Base-by-base conservation (phyloP, 2,113 vertebrate species). In the Melierax canorus region DNA sequence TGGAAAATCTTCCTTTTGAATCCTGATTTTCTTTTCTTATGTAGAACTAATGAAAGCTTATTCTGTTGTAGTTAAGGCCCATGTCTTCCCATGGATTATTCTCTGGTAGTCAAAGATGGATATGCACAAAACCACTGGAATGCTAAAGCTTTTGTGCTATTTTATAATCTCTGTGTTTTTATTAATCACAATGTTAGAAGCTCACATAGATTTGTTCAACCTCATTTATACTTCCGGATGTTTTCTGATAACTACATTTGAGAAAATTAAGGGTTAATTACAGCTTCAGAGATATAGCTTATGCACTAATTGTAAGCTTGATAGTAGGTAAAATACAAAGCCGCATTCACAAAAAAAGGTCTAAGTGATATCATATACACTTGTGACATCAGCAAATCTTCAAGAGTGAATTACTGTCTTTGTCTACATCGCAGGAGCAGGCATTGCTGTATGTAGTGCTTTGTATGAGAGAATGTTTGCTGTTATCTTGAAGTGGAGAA, bases 391-490 rank as follows among this genome's bases (percentile, higher is more conserved):
- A 97, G 90, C 92, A 91, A 71, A 43, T 59, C 68, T 94, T 82
- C 41, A 30, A 36, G 92, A 92, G 95, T 98, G 94, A 98, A 98
- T 98, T 96, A 77, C 76, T 20, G 87, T 80, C 98, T 98, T 98
- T 98, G 97, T 98, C 91, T 90, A 60, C n/a, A 11, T 24, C 72
- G 95, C 90, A 92, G 94, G 85, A 94, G 55, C 77, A 12, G 64
- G 34, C 14, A 48, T 46, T 32, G 62, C 92, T 88, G 34, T 81
- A 72, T 71, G 12, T 73, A 72, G 41, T 27, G 95, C 94, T 96
- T 84, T 97, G 95, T 94, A 17, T 16, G 48, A 77, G 67, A 67
- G 83, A 83, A 7, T 12, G 36, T 78, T 62, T 83, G 72, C 34
- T 59, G 75, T 79, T 90, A 79, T 86, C 82, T 88, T 93, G 12